Conservation (phyloP, 2,797 vertebrate species). For the Anniella stebbinsi region DNA sequence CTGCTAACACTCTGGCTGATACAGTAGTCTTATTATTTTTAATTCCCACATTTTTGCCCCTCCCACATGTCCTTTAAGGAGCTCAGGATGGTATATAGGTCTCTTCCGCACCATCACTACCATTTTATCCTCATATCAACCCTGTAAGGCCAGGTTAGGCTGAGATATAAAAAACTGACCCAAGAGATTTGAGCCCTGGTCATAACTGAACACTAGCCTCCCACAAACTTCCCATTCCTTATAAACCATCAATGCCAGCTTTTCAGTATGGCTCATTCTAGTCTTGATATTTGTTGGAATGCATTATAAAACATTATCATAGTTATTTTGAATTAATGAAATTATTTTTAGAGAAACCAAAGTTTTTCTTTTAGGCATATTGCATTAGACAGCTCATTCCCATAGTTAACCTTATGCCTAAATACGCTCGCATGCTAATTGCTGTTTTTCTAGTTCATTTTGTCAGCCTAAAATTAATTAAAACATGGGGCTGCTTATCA, state of each 20-base stretch:
- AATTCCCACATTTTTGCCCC: not conserved
- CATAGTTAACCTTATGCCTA: conserved; percentile 37
- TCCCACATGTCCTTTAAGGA: not conserved
- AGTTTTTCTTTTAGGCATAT: conserved; percentile 6
- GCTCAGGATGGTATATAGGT: not conserved
- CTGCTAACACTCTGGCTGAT: not conserved
- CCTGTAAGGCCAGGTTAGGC: not conserved
- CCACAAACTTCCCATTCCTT: not conserved
- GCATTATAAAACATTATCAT: not conserved
- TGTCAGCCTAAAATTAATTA: conserved; percentile 43
- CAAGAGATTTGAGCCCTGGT: not conserved
- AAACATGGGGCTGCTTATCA: conserved; percentile 33
- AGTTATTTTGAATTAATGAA: conserved; percentile 18
- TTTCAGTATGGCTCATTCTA: not conserved
- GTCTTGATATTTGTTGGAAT: not conserved
- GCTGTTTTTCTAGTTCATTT: conserved; percentile 33
- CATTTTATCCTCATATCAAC: not conserved
- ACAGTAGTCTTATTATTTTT: not conserved
- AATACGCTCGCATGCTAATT: conserved; percentile 26
- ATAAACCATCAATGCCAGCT: not conserved
- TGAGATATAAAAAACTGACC: not conserved
- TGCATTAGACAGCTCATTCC: conserved; percentile 13
- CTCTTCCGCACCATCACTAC: too few relatives aligned
- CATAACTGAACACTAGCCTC: not conserved
- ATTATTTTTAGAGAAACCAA: not conserved